Percentiles rank a stretch among this genome's conserved stretches.
These are phyloP conservation scores for Vandiemenella viatica DNA, from an alignment of 2,888 invertebrate genomes.

Conservation along the genomic window DNA sequence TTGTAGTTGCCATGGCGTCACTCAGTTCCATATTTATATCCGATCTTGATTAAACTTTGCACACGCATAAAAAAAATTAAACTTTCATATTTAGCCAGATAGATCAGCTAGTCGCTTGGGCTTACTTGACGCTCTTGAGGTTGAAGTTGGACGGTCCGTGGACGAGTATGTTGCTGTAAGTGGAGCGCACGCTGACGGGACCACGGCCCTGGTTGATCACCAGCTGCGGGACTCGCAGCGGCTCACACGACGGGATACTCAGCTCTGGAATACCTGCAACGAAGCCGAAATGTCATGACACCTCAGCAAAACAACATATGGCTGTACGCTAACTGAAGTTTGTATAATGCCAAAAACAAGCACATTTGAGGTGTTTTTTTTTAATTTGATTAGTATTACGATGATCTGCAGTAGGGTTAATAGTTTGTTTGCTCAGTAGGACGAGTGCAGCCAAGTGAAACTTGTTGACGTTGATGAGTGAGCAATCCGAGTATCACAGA, in stretches of 20 bases:
- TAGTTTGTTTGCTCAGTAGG: too few species aligned
- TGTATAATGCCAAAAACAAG: background rate
- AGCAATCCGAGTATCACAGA: too few species aligned
- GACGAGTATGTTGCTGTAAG: conserved; percentile 46
- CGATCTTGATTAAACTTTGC: too few species aligned
- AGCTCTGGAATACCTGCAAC: conserved; percentile 44
- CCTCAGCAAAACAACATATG: background rate
- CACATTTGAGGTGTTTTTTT: too few species aligned
- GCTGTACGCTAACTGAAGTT: background rate
- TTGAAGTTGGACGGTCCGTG: conserved; percentile 46
- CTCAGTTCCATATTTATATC: too few species aligned
- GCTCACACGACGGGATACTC: conserved; percentile 53
- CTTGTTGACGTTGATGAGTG: too few species aligned
- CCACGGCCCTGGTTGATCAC: conserved; percentile 52
- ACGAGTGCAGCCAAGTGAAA: too few species aligned
- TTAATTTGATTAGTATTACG: too few species aligned
- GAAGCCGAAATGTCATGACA: background rate
- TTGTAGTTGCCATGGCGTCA: too few species aligned
- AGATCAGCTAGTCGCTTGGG: background rate
- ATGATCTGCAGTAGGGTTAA: too few species aligned
- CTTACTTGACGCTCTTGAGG: conserved; percentile 49
- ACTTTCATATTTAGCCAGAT: too few species aligned
- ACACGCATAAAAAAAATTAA: too few species aligned
- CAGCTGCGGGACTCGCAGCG: conserved; percentile 49
- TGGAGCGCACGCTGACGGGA: conserved; percentile 51